These are phyloP conservation scores for Urocolius indicus DNA, from an alignment of 2,113 vertebrate species.

Conservation along the genomic window DNA sequence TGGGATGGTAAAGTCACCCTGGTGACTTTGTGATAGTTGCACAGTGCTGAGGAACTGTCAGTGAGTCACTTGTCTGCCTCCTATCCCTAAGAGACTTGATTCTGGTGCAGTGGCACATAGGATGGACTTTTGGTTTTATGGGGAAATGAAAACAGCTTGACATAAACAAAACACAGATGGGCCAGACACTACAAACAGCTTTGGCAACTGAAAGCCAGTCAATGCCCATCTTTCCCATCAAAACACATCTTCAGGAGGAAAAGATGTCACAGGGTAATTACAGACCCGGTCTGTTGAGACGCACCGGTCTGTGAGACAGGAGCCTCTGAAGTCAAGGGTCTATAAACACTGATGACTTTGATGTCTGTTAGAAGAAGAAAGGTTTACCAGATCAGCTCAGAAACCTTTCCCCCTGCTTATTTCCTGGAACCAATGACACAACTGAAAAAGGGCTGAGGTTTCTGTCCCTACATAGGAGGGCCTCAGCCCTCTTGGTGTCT, in stretches of 20 bases:
- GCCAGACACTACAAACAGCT: background rate
- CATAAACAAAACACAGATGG: background rate
- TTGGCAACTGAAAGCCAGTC: background rate
- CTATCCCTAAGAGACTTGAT: rapidly evolving
- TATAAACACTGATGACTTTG: background rate
- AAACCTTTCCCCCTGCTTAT: rapidly evolving
- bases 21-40: background rate
- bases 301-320: background rate
- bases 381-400: background rate
- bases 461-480: background rate
- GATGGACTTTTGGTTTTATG: background rate
- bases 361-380: background rate
- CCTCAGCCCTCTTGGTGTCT: rapidly evolving
- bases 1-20: background rate
- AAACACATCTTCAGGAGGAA: background rate
- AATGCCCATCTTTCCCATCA: background rate
- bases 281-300: background rate
- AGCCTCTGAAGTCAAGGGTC: background rate
- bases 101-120: background rate
- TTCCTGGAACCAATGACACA: background rate
- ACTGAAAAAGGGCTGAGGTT: background rate
- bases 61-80: background rate
- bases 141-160: background rate
- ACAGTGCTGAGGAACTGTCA: background rate
- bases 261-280: rapidly evolving